Evolutionary conservation across 2,888 invertebrate species (phyloP).

Genomic region (Rapana venosa): DNA sequence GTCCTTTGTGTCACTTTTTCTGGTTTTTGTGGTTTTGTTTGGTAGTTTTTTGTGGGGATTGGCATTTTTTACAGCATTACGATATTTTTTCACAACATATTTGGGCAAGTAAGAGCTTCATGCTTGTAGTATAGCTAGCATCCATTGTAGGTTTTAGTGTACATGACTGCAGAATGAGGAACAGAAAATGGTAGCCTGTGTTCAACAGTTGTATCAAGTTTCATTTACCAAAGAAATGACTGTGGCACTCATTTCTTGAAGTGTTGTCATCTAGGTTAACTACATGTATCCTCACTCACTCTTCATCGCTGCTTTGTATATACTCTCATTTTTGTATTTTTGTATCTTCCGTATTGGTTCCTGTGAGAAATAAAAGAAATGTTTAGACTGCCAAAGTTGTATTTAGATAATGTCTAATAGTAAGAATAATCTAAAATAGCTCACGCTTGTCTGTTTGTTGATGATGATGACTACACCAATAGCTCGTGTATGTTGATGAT

Average conservation of each 20-base stretch:
- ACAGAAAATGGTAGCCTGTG: background rate
- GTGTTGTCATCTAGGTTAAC: background rate
- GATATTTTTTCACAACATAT: no score
- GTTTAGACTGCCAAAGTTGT: background rate
- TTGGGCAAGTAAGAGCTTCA: no score
- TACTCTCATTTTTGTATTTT: slow-evolving; percentile 25
- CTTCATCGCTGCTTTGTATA: background rate
- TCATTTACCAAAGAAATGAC: background rate
- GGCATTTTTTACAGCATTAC: no score
- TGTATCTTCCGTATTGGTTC: background rate
- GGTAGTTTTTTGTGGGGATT: no score
- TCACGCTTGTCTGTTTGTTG: background rate
- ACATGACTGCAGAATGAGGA: background rate
- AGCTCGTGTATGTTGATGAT: background rate
- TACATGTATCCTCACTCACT: background rate
- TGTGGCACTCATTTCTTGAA: background rate
- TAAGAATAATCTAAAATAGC: background rate
- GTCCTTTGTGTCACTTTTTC: no score
- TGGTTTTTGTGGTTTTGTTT: no score
- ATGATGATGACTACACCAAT: background rate
- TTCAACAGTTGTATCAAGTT: background rate
- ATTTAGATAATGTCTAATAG: background rate
- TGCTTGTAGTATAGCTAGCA: background rate
- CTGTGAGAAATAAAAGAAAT: background rate
- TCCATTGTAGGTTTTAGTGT: background rate